Base-by-base conservation (phyloP, 2,797 vertebrate species). In the Scolopax bukidnonensis region DNA sequence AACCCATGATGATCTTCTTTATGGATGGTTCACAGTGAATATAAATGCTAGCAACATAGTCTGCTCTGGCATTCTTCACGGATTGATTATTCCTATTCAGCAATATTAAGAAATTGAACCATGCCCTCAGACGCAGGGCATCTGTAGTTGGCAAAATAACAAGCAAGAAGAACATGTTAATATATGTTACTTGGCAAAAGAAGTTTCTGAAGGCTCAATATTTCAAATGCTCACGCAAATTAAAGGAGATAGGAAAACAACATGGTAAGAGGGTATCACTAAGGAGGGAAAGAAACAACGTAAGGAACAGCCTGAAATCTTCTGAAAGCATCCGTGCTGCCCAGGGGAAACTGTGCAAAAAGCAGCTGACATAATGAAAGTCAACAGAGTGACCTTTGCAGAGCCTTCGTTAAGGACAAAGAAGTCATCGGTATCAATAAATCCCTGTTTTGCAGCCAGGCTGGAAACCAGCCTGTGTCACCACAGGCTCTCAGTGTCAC, bases 351-450 rank as follows among this genome's bases (percentile, higher is more conserved):
- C 79, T 24, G 32, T 64, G 45, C 63, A 76, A 90, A 91, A 70
- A 80, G 78, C 71, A 93, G 84, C 75, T 87, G 68, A 85, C 61
- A 45, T 56, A 90, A 93, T 54, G 67, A 19, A 95, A 82, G 67
- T 63, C 78, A 93, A 83, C 64, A 48, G 67, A 73, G 51, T 70
- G 88, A 93, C 86, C 87, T 96, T 87, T 85, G 61, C 82, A 75
- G 73, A 65, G 77, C 85, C 87, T 81, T 94, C 27, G 5, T n/a
- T 74, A 89, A 87, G 83, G 67, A 91, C 69, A 91, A 93, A 91
- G 74, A 92, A 91, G 84, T 65, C 30, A 81, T 43, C 12, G 0
- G 67, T 92, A 92, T 95, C 94, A 94, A 95, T 91, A 91, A 94
- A 83, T 24, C 33, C 54, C 65, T 65, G 73, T 71, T 93, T 61